A percentile compares a stretch with the other conserved stretches of the same genome.
Conservation (phyloP, 2,888 invertebrate genomes). For the Pycnomerus fuliginosus region DNA sequence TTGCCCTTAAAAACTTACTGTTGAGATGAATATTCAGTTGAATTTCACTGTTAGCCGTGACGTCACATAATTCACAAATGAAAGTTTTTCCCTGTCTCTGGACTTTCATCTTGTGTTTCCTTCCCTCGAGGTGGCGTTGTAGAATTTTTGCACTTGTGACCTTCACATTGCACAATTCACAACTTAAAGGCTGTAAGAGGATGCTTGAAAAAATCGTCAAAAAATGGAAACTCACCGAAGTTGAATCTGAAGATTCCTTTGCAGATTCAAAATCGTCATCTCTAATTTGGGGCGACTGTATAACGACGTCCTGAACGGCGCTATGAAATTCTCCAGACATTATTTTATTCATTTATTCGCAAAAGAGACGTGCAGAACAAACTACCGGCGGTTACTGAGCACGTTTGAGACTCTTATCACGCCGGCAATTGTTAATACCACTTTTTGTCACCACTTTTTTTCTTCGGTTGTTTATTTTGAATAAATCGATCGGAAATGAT, state of each 20-base stretch:
- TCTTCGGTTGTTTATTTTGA: too few relatives aligned
- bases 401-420: neutral
- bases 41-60: slow-evolving; percentile 49
- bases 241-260: slow-evolving; percentile 8
- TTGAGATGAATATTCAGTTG: slow-evolving; percentile 50
- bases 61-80: slow-evolving; percentile 48
- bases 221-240: slow-evolving; percentile 5
- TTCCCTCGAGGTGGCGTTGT: slow-evolving; percentile 48
- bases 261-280: slow-evolving; percentile 15
- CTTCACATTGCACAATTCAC: slow-evolving; percentile 49
- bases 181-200: slow-evolving; percentile 39
- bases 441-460: slow-evolving; percentile 1
- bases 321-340: slow-evolving; percentile 38
- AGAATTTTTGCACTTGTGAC: slow-evolving; percentile 49
- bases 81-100: slow-evolving; percentile 48
- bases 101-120: slow-evolving; percentile 46
- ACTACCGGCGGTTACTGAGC: neutral
- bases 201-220: slow-evolving; percentile 3
- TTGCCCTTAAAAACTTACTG: slow-evolving; percentile 37
- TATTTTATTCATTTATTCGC: slow-evolving; percentile 1
- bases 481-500: too few relatives aligned
- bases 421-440: slow-evolving; percentile 1
- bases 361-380: neutral
- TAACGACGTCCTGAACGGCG: slow-evolving; percentile 33
- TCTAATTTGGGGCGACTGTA: slow-evolving; percentile 9